Evolutionary conservation across 2,797 vertebrate species (phyloP).

Genomic region (Pampus argenteus): DNA sequence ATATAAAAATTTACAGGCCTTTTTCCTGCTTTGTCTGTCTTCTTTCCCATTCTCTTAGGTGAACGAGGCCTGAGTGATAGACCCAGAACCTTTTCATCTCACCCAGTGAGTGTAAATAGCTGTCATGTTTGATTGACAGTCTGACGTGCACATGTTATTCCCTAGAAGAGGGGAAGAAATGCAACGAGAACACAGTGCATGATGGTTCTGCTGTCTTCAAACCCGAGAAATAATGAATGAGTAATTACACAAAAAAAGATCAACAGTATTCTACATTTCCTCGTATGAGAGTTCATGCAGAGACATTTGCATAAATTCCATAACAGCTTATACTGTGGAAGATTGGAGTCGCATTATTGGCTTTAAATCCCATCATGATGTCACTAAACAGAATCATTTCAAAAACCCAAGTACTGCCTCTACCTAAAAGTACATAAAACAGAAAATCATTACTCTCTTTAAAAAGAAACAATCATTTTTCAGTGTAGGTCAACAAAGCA

Average conservation of each 20-base stretch:
- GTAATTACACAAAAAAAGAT: slow-evolving; percentile 66
- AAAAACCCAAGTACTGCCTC: neutral
- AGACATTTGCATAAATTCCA: slow-evolving; percentile 39
- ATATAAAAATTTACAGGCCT: slow-evolving; percentile 77
- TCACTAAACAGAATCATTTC: slow-evolving; percentile 13
- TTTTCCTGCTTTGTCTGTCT: slow-evolving; percentile 78
- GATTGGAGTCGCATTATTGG: slow-evolving; percentile 27
- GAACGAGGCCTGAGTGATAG: slow-evolving; percentile 76
- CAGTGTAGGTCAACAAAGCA: slow-evolving; percentile 5
- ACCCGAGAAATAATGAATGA: slow-evolving; percentile 66
- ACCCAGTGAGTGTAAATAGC: slow-evolving; percentile 83
- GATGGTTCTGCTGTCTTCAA: slow-evolving; percentile 49
- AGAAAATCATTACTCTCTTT: slow-evolving; percentile 13
- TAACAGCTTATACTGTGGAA: slow-evolving; percentile 8
- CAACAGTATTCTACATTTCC: slow-evolving; percentile 51
- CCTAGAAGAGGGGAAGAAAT: slow-evolving; percentile 54
- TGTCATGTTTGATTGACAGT: slow-evolving; percentile 87
- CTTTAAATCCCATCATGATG: slow-evolving; percentile 17
- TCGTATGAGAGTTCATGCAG: slow-evolving; percentile 33
- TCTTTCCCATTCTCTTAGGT: slow-evolving; percentile 74
- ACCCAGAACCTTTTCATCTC: slow-evolving; percentile 82
- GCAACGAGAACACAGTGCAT: slow-evolving; percentile 49
- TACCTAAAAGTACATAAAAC: neutral
- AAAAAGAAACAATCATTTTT: neutral
- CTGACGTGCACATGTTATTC: slow-evolving; percentile 77